Base-by-base conservation (phyloP, 2,888 invertebrate species). In the Calameuta idolon region DNA sequence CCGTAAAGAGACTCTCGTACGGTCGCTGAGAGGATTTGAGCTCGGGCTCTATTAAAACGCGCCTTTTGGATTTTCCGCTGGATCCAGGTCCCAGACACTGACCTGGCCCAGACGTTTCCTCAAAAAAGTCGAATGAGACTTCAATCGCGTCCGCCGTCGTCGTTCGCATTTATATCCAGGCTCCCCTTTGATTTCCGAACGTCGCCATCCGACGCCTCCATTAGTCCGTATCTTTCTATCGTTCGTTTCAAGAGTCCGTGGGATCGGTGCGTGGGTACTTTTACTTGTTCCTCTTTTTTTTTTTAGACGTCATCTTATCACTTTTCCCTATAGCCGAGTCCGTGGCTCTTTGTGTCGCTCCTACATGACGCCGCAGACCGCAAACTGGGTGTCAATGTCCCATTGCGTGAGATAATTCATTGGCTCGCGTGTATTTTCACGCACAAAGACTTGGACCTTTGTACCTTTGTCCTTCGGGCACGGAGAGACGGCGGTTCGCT, bases 341-440 rank as follows among this genome's bases (percentile, higher is more conserved):
- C 55, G 69, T 79, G 80, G 79, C 82, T 81, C 83, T 84, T 86
- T 86, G 83, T 85, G 85, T 81, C 79, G 83, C 80, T 85, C 81
- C 83, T 79, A 55, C 9, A 15, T 9, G 79, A 81, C 83, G 83
- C 85, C 86, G 79, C 86, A 83, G 81, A 87, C 87, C 86, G 80
- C 87, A 86, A 87, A 86, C 83, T 81, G 84, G 86, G 87, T 87
- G 86, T 86, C 86, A 82, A 81, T 86, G 84, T 84, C 82, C 85
- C 87, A 85, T 87, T 85, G 87, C 87, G 83, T 84, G 86, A 86
- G 86, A 86, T 85, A 87, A 87, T 86, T 82, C 86, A 80, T 83
- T 81, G 83, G 81, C 81, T n/a, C 33, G 74, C 74, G 74, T 34
- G 74, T 35, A 35, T 74, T 74, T 74, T 74, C 34, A 74, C 74